Base-by-base conservation (phyloP, 2,888 invertebrate species). In the Drosophila melanosoma region DNA sequence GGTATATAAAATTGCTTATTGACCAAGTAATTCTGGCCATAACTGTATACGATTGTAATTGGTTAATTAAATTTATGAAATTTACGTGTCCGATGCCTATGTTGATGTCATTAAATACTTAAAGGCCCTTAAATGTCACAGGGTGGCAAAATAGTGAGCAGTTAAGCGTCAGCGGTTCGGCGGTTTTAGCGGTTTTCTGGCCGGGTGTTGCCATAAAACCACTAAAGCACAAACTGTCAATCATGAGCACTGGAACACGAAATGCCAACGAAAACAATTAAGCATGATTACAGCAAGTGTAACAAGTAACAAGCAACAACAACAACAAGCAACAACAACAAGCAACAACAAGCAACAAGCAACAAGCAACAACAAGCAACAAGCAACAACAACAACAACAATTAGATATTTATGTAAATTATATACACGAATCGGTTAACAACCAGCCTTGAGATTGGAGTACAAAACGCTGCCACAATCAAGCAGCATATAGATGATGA, bases 331-430 rank as follows among this genome's bases (percentile, higher is more conserved):
- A 59, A 40, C n/a, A n/a, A n/a, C 74, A 79, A 54, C 60, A 63
- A 75, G 20, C 20, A 53, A 20, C 61, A 53, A n/a, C 26, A 53
- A 1, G n/a, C n/a, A 74, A 69, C 72, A 76, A 60, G 40, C 63
- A 73, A n/a, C 56, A 52, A 45, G 20, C 20, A 53, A 20, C 61
- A 53, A n/a, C 26, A 53, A 1, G n/a, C n/a, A n/a, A n/a, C n/a
- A n/a, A n/a, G n/a, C n/a, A n/a, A n/a, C n/a, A n/a, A n/a, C 74
- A 79, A 54, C 60, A 63, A 75, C 87, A 84, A 81, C 89, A 85
- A 89, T 83, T 87, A 89, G 84, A 89, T 85, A 84, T 89, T 85
- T 85, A 85, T 85, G 84, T 81, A 85, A 85, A 85, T 89, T 81
- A 89, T 87, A 76, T 71, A 83, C 72, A 84, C 67, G 49, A 48